Base-by-base conservation (phyloP, 2,113 vertebrate species). In the Seriola aureovittata region DNA sequence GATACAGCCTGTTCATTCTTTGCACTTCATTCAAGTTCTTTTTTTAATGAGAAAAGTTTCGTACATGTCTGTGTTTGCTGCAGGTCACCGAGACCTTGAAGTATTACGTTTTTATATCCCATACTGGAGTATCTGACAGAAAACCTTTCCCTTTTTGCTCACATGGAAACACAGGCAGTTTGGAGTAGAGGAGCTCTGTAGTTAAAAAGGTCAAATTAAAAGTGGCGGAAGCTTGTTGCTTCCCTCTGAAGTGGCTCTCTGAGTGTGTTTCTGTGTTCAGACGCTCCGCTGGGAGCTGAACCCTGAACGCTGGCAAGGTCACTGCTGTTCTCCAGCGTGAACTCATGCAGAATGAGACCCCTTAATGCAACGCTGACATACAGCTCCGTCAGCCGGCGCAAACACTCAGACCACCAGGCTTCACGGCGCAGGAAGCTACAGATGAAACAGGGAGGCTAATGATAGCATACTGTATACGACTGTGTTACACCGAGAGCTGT, bases 241-340 rank as follows among this genome's bases (percentile, higher is more conserved):
- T 57, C 50, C 23, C 21, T 75, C 68, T 36, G 32, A 87, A 90
- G 91, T 88, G 86, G 71, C 65, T 81, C n/a, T 64, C 74, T 92
- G 88, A 92, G 91, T 92, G 91, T 73, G 84, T 91, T 93, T 76
- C 77, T 71, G 82, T 93, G 92, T 93, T 62, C 3, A 4, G 71
- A 44, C 21, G 73, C 83, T 82, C 91, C 78, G 11, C 4, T 10
- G 91, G 92, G 89, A 90, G 38, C 50, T 78, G 87, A 90, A 88
- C 91, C 71, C 64, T 84, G 60, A 88, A 85, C 91, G 67, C 66
- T 54, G 40, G 57, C 73, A 13, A 76, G 62, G 79, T 69, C 17
- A 10, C 44, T 62, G 67, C 52, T 84, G 79, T 76, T 79, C 57
- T 60, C 36, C 42, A 44, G 50, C 84, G 67, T 32, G 62, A 90